Evolutionary conservation across 2,113 vertebrate species (phyloP).

Genomic region (Pteropus alecto): DNA sequence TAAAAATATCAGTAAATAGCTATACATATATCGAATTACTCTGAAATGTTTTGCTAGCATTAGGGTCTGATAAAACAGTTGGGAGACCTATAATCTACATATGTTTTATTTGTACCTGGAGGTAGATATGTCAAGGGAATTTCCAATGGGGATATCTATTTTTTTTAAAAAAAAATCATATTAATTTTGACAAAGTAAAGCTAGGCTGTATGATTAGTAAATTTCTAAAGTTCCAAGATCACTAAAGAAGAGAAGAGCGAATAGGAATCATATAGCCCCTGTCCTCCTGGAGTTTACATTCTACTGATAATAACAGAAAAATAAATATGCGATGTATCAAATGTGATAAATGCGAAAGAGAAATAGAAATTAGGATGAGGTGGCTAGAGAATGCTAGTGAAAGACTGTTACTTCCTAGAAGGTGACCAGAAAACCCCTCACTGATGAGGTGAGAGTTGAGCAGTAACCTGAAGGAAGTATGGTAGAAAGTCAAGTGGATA

Average conservation of each 20-base stretch:
- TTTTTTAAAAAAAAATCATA: neutral
- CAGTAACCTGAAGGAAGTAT: neutral
- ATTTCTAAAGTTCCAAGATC: conserved; percentile 4
- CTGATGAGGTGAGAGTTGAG: neutral
- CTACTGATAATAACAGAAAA: neutral
- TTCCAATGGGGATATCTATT: neutral
- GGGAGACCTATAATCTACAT: neutral
- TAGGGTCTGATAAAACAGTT: neutral
- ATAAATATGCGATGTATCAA: neutral
- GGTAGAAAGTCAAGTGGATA: neutral
- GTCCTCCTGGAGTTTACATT: neutral
- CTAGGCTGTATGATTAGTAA: neutral
- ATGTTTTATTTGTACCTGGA: neutral
- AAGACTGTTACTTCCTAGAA: neutral
- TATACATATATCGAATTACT: neutral
- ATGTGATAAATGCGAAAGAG: neutral
- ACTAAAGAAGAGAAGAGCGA: neutral
- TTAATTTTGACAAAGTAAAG: neutral
- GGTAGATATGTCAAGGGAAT: neutral
- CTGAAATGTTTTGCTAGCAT: neutral
- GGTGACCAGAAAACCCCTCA: neutral
- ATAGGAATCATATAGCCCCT: neutral
- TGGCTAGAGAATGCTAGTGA: neutral
- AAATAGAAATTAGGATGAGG: neutral
- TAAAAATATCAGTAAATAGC: neutral